Conservation (phyloP, 2,113 vertebrate genomes). For the Urocolius indicus region DNA sequence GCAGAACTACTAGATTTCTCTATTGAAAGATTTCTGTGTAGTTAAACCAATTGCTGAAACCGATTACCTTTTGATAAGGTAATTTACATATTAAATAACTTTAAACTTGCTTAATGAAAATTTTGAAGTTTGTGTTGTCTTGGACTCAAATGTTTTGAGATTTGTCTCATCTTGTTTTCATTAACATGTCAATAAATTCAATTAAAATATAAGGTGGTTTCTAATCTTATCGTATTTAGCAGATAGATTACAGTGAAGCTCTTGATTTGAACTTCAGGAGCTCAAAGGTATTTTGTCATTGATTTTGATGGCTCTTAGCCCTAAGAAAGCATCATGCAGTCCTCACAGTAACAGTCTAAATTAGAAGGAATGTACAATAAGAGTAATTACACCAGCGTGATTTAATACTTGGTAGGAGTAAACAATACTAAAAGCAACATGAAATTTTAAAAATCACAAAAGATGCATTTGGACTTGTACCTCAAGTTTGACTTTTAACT, state of each 20-base stretch:
- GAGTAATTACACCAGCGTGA: not conserved
- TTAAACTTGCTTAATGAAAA: slow-evolving; percentile 54
- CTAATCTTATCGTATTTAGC: slow-evolving; percentile 19
- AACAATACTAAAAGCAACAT: not conserved
- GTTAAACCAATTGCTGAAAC: slow-evolving; percentile 74
- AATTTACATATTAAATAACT: slow-evolving; percentile 73
- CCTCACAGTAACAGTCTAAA: not conserved
- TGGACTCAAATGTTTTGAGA: slow-evolving; percentile 57
- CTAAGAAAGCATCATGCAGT: not conserved
- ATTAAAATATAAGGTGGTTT: slow-evolving; percentile 47
- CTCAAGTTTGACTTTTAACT: not conserved
- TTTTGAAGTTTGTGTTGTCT: slow-evolving; percentile 74
- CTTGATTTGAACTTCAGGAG: not conserved
- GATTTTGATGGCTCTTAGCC: not conserved
- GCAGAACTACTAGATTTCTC: slow-evolving; percentile 57
- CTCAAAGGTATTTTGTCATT: not conserved
- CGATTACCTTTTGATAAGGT: slow-evolving; percentile 70
- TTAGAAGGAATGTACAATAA: not conserved
- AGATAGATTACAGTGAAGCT: not conserved
- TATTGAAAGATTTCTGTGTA: slow-evolving; percentile 61
- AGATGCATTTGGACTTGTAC: not conserved
- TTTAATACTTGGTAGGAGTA: not conserved
- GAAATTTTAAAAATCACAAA: not conserved
- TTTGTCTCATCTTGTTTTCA: slow-evolving; percentile 33
- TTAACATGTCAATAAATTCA: slow-evolving; percentile 10